Evolutionary conservation across 2,113 vertebrate species (phyloP).

Genomic region (Carollia perspicillata): DNA sequence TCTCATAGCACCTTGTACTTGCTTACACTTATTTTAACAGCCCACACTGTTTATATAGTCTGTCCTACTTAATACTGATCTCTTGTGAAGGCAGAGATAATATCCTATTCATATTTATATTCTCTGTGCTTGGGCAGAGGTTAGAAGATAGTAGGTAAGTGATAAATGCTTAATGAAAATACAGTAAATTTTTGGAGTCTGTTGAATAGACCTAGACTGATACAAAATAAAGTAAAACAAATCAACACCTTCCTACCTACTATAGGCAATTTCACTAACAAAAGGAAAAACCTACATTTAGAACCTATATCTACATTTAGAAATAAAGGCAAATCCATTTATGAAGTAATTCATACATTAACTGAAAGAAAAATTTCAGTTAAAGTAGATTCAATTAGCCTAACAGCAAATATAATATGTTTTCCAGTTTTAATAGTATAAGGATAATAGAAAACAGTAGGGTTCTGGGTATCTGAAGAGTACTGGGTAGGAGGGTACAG

Average conservation of each 20-base stretch:
- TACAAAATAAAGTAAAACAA: conserved; percentile 22
- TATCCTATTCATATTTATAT: not conserved
- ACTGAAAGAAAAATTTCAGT: conserved; percentile 34
- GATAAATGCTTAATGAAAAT: conserved; percentile 35
- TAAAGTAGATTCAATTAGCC: conserved; percentile 11
- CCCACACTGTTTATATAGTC: not conserved
- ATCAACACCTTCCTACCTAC: not conserved
- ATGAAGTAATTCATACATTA: conserved; percentile 13
- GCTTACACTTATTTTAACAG: not conserved
- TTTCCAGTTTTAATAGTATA: conserved; percentile 43
- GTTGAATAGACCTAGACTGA: not conserved
- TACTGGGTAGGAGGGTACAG: not conserved
- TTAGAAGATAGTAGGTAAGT: not conserved
- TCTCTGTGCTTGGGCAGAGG: not conserved
- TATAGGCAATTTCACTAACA: not conserved
- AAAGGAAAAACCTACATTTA: not conserved
- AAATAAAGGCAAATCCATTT: conserved; percentile 34
- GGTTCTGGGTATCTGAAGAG: not conserved
- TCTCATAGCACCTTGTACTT: not conserved
- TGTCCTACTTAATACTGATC: not conserved
- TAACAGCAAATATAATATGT: not conserved
- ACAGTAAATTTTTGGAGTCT: not conserved
- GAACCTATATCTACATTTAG: not conserved
- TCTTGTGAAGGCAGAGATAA: not conserved
- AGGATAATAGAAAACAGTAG: conserved; percentile 16